Evolutionary conservation across 2,888 invertebrate genomes (phyloP).

Genomic region (Ypsolopha sequella): DNA sequence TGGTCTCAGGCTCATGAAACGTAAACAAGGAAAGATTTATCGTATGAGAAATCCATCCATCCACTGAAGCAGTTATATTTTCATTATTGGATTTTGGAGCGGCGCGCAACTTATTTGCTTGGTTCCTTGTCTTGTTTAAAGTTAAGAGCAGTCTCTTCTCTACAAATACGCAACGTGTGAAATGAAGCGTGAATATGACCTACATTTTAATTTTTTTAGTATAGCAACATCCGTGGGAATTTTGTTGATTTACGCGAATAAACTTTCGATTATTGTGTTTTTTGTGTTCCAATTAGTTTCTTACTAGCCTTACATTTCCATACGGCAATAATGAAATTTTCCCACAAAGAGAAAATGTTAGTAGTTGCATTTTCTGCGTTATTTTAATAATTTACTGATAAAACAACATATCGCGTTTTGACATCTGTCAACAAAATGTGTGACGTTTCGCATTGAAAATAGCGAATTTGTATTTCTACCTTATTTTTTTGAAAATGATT

Average conservation of each 20-base stretch:
- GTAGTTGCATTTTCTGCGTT: constrained; percentile 1
- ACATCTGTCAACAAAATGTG: constrained; percentile 46
- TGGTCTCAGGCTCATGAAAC: too few relatives aligned
- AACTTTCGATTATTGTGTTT: constrained; percentile 49
- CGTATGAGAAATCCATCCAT: too few relatives aligned
- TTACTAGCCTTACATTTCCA: constrained; percentile 30
- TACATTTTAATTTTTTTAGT: constrained; percentile 27
- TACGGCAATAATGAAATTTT: constrained; percentile 23
- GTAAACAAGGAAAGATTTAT: too few relatives aligned
- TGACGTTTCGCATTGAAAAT: constrained; percentile 60
- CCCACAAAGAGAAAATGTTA: constrained; percentile 12
- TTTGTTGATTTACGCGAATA: constrained; percentile 27
- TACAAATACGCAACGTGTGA: constrained; percentile 11
- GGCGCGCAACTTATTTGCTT: too few relatives aligned
- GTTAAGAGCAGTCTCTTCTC: background rate
- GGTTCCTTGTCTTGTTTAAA: background rate
- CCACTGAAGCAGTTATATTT: too few relatives aligned
- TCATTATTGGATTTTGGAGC: too few relatives aligned
- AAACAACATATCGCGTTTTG: constrained; percentile 40
- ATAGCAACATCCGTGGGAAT: constrained; percentile 55
- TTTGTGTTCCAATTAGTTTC: constrained; percentile 34
- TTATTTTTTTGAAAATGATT: constrained; percentile 49
- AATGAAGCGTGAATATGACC: constrained; percentile 34
- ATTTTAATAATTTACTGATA: constrained; percentile 12
- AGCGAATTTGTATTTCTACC: constrained; percentile 49